Evolutionary conservation across 2,113 vertebrate species (phyloP).

Genomic region (Clarias macrocephalus): DNA sequence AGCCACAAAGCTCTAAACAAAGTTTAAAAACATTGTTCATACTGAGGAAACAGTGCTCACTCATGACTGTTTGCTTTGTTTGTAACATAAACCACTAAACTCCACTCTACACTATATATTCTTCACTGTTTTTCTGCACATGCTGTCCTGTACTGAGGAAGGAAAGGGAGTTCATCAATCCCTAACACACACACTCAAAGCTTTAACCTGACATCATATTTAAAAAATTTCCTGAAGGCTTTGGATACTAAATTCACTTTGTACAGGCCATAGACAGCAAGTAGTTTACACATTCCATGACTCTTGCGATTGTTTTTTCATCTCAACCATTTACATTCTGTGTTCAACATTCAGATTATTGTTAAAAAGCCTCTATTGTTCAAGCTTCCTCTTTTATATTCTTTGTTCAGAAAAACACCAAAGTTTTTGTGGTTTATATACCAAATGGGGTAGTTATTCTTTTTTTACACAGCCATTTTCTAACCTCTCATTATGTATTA

Average conservation of each 20-base stretch:
- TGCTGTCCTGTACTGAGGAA: neutral
- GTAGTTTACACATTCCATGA: neutral
- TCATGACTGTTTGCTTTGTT: too few relatives aligned
- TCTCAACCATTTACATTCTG: neutral
- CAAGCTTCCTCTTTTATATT: conserved; percentile 6
- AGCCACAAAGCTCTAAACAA: too few relatives aligned
- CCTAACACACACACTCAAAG: neutral
- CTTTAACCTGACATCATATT: neutral
- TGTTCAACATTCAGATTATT: neutral
- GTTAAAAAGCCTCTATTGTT: neutral
- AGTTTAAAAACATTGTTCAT: neutral
- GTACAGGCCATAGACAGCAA: neutral
- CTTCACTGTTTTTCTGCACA: neutral
- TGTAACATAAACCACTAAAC: neutral
- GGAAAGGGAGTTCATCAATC: conserved; percentile 16
- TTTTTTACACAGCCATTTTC: neutral
- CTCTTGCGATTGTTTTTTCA: neutral
- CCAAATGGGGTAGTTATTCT: neutral
- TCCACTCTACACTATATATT: neutral
- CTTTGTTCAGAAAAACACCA: neutral
- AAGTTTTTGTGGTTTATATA: neutral
- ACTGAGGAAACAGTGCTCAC: neutral
- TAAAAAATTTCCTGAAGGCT: conserved; percentile 4
- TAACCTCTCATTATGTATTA: neutral
- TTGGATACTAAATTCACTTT: neutral